Conservation (phyloP, 2,797 vertebrate genomes). For the Xiphorhynchus erythropygius region DNA sequence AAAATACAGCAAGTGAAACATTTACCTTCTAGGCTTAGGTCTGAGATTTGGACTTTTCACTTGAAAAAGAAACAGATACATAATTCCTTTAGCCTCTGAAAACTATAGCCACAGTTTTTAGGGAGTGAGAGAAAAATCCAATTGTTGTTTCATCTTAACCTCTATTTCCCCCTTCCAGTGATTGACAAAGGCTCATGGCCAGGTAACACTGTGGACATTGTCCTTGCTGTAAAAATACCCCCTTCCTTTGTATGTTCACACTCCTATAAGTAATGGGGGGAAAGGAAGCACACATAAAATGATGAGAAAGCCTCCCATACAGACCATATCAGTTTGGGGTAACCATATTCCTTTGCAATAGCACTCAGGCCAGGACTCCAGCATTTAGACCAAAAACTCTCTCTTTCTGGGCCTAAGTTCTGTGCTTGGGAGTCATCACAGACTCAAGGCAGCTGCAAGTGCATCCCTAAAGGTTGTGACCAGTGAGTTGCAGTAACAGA, state of each 20-base stretch:
- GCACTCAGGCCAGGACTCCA: neutral
- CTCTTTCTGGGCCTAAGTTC: neutral
- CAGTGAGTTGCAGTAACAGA: neutral
- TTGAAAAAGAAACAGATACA: neutral
- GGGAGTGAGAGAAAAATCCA: neutral
- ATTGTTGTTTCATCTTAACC: neutral
- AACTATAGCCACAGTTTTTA: neutral
- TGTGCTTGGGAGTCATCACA: neutral
- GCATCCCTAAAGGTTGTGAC: neutral
- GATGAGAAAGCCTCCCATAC: neutral
- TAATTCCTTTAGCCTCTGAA: neutral
- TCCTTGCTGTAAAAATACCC: fast-evolving
- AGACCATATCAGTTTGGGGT: neutral
- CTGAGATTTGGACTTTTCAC: neutral
- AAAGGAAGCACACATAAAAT: fast-evolving
- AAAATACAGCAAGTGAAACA: neutral
- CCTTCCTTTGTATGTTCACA: neutral
- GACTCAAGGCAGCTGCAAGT: fast-evolving
- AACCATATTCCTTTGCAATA: neutral
- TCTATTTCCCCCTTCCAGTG: neutral
- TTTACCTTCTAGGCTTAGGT: neutral
- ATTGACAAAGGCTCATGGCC: neutral
- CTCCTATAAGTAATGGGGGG: neutral
- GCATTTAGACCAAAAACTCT: neutral
- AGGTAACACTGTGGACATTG: neutral